Conservation (phyloP, 2,113 vertebrate genomes). For the Hirundichthys speculiger region DNA sequence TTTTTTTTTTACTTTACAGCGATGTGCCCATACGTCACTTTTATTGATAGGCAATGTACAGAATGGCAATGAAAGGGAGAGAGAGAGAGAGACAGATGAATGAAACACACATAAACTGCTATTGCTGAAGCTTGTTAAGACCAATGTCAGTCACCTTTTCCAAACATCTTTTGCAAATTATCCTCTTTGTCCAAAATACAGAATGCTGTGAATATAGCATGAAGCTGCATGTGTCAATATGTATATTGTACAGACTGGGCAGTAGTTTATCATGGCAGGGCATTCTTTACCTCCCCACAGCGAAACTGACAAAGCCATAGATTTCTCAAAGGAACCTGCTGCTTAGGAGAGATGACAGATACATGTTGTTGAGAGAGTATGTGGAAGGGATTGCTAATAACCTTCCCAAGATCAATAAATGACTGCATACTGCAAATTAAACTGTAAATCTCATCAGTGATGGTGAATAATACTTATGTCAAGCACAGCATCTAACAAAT, state of each 20-base stretch:
- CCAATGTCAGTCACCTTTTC: too few relatives aligned
- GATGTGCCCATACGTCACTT: too few relatives aligned
- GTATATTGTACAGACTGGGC: slow-evolving; percentile 36
- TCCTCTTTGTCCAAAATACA: too few relatives aligned
- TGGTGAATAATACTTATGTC: slow-evolving; percentile 41
- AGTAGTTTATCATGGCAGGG: slow-evolving; percentile 33
- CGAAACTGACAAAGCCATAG: slow-evolving; percentile 53
- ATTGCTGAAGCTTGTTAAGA: too few relatives aligned
- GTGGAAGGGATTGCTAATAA: slow-evolving; percentile 57
- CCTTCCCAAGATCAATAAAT: slow-evolving; percentile 67
- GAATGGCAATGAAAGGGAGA: too few relatives aligned
- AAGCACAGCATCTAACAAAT: slow-evolving; percentile 76
- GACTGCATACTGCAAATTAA: slow-evolving; percentile 65
- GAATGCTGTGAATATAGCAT: too few relatives aligned
- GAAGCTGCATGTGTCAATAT: slow-evolving; percentile 31
- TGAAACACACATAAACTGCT: too few relatives aligned
- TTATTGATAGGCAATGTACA: too few relatives aligned
- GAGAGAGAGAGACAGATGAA: too few relatives aligned
- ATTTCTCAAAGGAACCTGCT: slow-evolving; percentile 66
- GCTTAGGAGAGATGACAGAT: slow-evolving; percentile 59
- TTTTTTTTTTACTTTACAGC: too few relatives aligned
- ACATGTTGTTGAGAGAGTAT: slow-evolving; percentile 41
- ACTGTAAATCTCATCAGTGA: slow-evolving; percentile 62
- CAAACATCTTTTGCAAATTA: too few relatives aligned
- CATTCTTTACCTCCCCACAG: slow-evolving; percentile 52